Evolutionary conservation across 2,888 invertebrate species (phyloP).

Genomic region (Drosophila quasianomalipes): DNA sequence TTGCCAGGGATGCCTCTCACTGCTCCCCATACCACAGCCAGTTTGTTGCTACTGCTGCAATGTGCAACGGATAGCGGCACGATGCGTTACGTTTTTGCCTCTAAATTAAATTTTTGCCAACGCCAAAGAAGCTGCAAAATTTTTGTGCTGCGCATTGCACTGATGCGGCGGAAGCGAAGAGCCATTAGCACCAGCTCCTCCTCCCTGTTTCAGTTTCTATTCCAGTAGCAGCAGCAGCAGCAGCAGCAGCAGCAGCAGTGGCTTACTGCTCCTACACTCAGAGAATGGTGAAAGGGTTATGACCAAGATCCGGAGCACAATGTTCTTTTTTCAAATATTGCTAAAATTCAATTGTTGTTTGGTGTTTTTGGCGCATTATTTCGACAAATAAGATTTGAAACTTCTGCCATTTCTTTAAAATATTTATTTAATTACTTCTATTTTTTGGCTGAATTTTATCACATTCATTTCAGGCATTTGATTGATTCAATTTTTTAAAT

Average conservation of each 20-base stretch:
- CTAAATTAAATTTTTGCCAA: slow-evolving; percentile 82
- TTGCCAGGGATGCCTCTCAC: slow-evolving; percentile 22
- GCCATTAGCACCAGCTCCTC: slow-evolving; percentile 68
- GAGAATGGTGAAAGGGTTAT: neutral
- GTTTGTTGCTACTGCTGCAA: slow-evolving; percentile 31
- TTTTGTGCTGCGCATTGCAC: slow-evolving; percentile 81
- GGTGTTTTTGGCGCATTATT: neutral
- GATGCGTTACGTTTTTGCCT: slow-evolving; percentile 81
- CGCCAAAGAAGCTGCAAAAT: slow-evolving; percentile 81
- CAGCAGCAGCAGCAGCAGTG: neutral
- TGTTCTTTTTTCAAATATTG: neutral
- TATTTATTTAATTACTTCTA: neutral
- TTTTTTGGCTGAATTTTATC: rapidly evolving
- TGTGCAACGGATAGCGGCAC: slow-evolving; percentile 57
- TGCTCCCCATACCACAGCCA: neutral
- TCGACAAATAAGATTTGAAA: neutral
- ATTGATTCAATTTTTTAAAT: neutral
- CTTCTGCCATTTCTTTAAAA: neutral
- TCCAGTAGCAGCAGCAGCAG: neutral
- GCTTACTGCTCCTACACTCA: slow-evolving; percentile 1
- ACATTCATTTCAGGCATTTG: neutral
- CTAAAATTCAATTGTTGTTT: neutral
- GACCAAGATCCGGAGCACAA: neutral
- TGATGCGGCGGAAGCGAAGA: slow-evolving; percentile 75
- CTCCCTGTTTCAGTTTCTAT: slow-evolving; percentile 19